phyloP scores from a whole-genome alignment of 2,888 invertebrate genomes.

The Oligia fasciuncula region DNA sequence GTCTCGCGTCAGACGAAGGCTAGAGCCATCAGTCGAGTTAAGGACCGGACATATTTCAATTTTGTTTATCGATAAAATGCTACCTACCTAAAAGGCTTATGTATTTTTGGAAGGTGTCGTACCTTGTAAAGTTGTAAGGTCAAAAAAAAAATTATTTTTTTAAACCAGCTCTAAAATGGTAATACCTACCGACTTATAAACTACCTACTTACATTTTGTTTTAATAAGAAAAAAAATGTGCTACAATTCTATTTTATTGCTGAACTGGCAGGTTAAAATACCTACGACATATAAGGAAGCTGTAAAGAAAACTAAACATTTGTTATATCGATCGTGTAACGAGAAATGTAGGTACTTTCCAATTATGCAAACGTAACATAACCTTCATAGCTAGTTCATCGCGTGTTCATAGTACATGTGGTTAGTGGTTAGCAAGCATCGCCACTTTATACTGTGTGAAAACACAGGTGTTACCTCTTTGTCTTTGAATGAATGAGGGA shows the following conservation, averaged over 20 bases:
- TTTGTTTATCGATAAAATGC: constrained; percentile 34
- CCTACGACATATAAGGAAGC: constrained; percentile 5
- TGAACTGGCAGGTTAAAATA: background rate
- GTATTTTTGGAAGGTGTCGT: background rate
- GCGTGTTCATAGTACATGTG: constrained; percentile 40
- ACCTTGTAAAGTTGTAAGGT: constrained; percentile 4
- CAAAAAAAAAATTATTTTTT: background rate
- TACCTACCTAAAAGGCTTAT: background rate
- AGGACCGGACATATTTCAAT: constrained; percentile 31
- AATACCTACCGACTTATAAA: background rate
- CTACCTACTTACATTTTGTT: background rate
- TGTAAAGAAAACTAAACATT: constrained; percentile 27
- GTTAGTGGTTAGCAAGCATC: constrained; percentile 20
- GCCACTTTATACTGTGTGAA: constrained; percentile 30
- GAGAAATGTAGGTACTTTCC: constrained; percentile 39
- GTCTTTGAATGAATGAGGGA: constrained; percentile 23
- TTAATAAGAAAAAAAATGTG: background rate
- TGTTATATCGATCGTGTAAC: constrained; percentile 28
- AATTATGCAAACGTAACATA: constrained; percentile 47
- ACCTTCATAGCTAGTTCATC: constrained; percentile 50
- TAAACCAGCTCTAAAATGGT: background rate
- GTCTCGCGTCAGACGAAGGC: constrained; percentile 24
- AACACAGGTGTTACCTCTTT: constrained; percentile 51
- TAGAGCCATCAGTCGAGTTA: constrained; percentile 34
- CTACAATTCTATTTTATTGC: background rate